These are phyloP conservation scores for Pangasius sanitwongsei DNA, from an alignment of 2,797 vertebrate species.

Conservation along the genomic window DNA sequence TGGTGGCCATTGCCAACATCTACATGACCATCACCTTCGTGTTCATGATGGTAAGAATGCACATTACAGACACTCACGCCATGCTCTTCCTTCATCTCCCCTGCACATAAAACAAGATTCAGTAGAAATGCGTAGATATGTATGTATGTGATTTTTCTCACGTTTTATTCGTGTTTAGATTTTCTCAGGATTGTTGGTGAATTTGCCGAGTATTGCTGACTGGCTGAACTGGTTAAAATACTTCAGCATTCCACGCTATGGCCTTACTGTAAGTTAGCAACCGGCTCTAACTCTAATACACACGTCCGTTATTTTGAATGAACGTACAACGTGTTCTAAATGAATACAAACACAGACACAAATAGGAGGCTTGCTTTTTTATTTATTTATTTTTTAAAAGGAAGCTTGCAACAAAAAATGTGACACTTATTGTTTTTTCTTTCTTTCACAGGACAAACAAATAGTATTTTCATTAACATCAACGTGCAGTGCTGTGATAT, in stretches of 20 bases:
- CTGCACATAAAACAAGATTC: neutral
- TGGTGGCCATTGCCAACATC: slow-evolving; percentile 86
- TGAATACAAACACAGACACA: too few species aligned
- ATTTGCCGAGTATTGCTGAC: slow-evolving; percentile 70
- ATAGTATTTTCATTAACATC: too few species aligned
- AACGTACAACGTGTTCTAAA: too few species aligned
- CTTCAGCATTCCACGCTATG: slow-evolving; percentile 83
- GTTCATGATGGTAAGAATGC: slow-evolving; percentile 86
- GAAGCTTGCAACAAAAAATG: too few species aligned
- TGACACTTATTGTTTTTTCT: too few species aligned
- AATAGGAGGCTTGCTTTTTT: too few species aligned
- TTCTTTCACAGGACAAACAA: too few species aligned
- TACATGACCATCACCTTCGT: slow-evolving; percentile 84
- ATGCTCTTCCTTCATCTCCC: neutral
- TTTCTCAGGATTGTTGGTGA: slow-evolving; percentile 83
- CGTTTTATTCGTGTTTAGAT: slow-evolving; percentile 62
- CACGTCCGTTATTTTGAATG: neutral
- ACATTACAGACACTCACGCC: too few species aligned
- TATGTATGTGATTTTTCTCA: neutral
- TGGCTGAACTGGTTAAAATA: slow-evolving; percentile 85
- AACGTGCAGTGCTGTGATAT: too few species aligned
- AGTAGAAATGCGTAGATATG: neutral
- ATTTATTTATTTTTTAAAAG: too few species aligned
- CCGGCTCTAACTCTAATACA: too few species aligned
- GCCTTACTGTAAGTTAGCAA: slow-evolving; percentile 72